Base-by-base conservation (phyloP, 2,888 invertebrate species). In the Trichopoda pennipes region DNA sequence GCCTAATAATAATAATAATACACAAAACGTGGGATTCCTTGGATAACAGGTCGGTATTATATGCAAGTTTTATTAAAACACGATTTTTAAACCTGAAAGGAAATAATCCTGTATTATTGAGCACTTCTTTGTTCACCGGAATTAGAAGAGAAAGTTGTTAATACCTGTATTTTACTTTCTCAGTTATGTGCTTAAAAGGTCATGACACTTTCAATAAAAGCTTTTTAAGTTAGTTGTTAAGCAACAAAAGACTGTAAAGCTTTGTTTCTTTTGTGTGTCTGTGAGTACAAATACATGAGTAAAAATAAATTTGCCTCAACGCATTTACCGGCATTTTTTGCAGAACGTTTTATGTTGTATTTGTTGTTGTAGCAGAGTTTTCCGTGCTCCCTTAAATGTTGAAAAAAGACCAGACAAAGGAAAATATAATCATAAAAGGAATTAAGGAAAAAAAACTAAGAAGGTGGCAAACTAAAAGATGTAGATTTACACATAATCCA, bases 151-250 rank as follows among this genome's bases (percentile, higher is more conserved):
- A 28, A 28, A 28, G 28, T 38, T 51, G 32, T 28, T 66, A 28
- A 66, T 51, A 58, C 61, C 42, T 28, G 53, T 58, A 28, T 42
- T 51, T 51, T 38, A 23, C 55, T 55, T 68, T 58, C 75, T 51
- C 16, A 19, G 12, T 35, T 21, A 21, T 55, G 23, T 38, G 23
- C 28, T 12, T n/a, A 17, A 51, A 76, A 76, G 60, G 61, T 61
- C 76, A 55, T 68, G 53, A 68, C 51, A 60, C 60, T 68, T 68
- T 51, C n/a, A 42, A 47, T 53, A 61, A 61, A 69, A 76, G 76
- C 76, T 76, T 76, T n/a, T 76, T n/a, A 61, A 42, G 35, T 68
- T 23, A 44, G 38, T 44, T 76, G 44, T 69, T 76, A 69, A 69
- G 47, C n/a, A 58, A 64, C 1, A 44, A 42, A 1, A 14, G 21